These are phyloP conservation scores for Neostethus bicornis DNA, from an alignment of 2,797 vertebrate species.

Conservation along the genomic window DNA sequence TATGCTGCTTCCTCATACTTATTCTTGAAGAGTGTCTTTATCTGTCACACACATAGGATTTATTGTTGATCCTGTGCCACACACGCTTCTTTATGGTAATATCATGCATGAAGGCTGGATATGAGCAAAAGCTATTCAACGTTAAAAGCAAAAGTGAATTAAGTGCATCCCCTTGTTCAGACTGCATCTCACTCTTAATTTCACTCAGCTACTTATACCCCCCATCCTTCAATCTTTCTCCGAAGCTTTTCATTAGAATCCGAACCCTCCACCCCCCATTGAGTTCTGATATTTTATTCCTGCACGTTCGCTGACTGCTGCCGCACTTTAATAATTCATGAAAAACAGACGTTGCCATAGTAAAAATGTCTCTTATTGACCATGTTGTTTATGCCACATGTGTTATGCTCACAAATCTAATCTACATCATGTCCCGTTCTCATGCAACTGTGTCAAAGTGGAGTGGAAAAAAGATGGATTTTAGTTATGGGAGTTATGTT, in stretches of 20 bases:
- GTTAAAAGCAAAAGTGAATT: conserved; percentile 14
- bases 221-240: conserved; percentile 33
- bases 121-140: not conserved
- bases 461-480: conserved; percentile 6
- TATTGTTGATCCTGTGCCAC: conserved; percentile 29
- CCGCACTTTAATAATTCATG: conserved; percentile 55
- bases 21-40: conserved; percentile 21
- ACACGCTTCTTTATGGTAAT: conserved; percentile 33
- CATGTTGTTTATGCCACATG: conserved; percentile 2
- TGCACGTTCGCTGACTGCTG: conserved; percentile 44
- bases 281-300: conserved; percentile 38
- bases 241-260: conserved; percentile 45
- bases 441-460: not conserved
- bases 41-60: conserved; percentile 27
- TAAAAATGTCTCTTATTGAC: conserved; percentile 22
- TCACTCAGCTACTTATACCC: conserved; percentile 25
- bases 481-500: not conserved
- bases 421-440: conserved; percentile 2
- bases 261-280: conserved; percentile 22
- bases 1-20: not conserved
- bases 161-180: conserved; percentile 33
- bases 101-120: conserved; percentile 44
- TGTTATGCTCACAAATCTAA: not conserved
- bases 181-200: conserved; percentile 36
- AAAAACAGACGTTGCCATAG: conserved; percentile 33